These are phyloP conservation scores for Hylomyscus alleni DNA, from an alignment of 2,797 vertebrate species.

Conservation along the genomic window DNA sequence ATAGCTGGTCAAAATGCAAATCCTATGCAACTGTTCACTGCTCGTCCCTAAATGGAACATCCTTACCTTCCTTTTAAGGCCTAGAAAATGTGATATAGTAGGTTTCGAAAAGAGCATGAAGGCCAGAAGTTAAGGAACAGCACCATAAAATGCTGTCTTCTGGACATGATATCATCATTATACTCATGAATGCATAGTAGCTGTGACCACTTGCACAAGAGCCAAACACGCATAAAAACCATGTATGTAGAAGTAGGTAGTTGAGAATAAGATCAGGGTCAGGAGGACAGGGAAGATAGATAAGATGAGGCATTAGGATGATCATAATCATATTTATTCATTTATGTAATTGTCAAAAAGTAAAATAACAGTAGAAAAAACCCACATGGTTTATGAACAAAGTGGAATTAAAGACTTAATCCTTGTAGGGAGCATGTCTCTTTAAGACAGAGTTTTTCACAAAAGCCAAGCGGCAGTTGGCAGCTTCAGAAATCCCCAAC, in stretches of 20 bases:
- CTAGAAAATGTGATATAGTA: not conserved
- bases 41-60: no score
- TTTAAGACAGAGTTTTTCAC: no score
- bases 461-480: no score
- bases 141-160: not conserved
- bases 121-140: not conserved
- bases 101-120: not conserved
- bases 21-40: not conserved
- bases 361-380: not conserved
- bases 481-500: no score
- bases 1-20: not conserved
- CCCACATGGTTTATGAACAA: not conserved
- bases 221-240: not conserved
- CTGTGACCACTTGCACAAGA: not conserved
- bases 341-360: not conserved
- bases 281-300: not conserved
- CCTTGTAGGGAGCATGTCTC: no score
- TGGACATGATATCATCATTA: not conserved
- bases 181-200: no score
- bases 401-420: not conserved
- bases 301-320: not conserved
- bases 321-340: not conserved
- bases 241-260: not conserved
- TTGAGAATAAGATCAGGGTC: not conserved
- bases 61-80: not conserved